Evolutionary conservation across 2,888 invertebrate genomes (phyloP), one percentile per base, ranked within the genome.

Genomic region (Drosophila suboccidentalis): DNA sequence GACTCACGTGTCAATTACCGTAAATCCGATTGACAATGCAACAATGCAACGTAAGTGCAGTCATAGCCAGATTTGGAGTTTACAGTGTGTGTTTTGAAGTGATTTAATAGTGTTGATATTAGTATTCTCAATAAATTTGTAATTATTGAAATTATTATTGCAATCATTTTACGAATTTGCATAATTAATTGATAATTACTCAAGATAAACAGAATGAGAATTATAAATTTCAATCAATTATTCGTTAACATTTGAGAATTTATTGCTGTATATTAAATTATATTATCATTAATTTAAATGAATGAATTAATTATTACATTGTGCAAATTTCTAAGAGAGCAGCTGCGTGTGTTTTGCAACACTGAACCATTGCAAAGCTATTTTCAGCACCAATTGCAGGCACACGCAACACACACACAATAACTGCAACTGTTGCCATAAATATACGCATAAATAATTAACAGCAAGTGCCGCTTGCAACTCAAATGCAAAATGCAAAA

Each of bases 391-490:
- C 15, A 34, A n/a, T 19, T 13, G 34, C 19, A 9, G 13, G 1
- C 11, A 29, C 15, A 26, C n/a, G n/a, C 55, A 44, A 9, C 29
- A 29, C 34, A 36, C 34, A 29, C 51, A 39, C 41, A 34, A 41
- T 60, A 47, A 22, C 6, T 50, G 10, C 53, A 68, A 62, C 53
- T 41, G 53, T 46, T 50, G 38, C 60, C 69, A 64, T 61, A 67
- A 73, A 73, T 69, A 57, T 60, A 47, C 44, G 61, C 64, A 46
- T 59, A 60, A 55, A 46, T 61, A 55, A 74, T 74, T 60, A 61
- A 38, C 55, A 47, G n/a, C 41, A 36, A 58, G 26, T 43, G 41
- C n/a, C 29, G 36, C 41, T 38, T 60, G 49, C 53, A 58, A 53
- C 17, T 36, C 51, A 34, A 15, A 22, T 55, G 41, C 29, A 17